A percentile compares a stretch with the other conserved stretches of the same genome.
Evolutionary conservation across 2,797 vertebrate species (phyloP).

Genomic region (Dallia pectoralis): DNA sequence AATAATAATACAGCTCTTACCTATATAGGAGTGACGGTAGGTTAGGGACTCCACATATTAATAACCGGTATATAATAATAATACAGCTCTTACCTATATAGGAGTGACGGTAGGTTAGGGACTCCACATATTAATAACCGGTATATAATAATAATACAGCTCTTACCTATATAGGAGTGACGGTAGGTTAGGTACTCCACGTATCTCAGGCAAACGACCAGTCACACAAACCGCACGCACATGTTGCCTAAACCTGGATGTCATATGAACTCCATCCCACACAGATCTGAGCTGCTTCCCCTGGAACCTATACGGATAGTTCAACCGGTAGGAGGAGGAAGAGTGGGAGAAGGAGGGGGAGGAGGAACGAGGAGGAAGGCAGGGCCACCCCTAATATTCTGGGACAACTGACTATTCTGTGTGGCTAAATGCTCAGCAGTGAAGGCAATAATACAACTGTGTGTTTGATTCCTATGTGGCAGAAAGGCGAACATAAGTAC

Average conservation of each 20-base stretch:
- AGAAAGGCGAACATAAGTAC: constrained; percentile 53
- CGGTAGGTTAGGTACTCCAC: constrained; percentile 60
- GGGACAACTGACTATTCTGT: constrained; percentile 40
- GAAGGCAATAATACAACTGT: constrained; percentile 7
- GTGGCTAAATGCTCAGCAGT: constrained; percentile 14
- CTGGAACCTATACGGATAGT: constrained; percentile 12
- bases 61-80: neutral
- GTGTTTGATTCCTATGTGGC: constrained; percentile 31
- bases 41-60: too few species aligned
- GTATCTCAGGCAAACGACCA: constrained; percentile 59
- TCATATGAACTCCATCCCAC: constrained; percentile 51
- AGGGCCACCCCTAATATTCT: constrained; percentile 51
- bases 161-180: constrained; percentile 65
- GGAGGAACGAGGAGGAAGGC: constrained; percentile 13
- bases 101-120: too few species aligned
- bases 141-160: neutral
- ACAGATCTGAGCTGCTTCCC: constrained; percentile 36
- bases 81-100: too few species aligned
- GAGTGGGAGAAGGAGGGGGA: too few species aligned
- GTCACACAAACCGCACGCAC: constrained; percentile 63
- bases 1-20: too few species aligned
- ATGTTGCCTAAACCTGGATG: constrained; percentile 59
- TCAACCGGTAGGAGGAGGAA: constrained; percentile 19
- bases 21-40: too few species aligned
- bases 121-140: too few species aligned